A percentile compares a stretch with the other conserved stretches of the same genome.
phyloP scores from a whole-genome alignment of 2,888 invertebrate genomes.

The Peribatodes rhomboidaria region DNA sequence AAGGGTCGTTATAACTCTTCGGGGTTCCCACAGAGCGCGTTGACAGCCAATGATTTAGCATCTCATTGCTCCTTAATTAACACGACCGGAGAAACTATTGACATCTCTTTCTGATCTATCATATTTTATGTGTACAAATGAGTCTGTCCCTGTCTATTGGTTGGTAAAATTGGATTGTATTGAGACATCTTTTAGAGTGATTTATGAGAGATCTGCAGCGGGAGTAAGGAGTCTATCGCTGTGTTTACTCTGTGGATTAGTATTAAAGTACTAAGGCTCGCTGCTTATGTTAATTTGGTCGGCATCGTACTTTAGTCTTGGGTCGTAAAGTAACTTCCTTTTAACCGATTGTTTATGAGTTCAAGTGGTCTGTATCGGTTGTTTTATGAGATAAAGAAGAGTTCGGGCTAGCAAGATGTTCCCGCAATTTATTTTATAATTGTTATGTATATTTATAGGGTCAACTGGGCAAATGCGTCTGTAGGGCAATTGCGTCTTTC shows the following conservation, averaged over 20 bases:
- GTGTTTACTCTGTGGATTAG: slow-evolving; percentile 85
- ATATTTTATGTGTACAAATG: slow-evolving; percentile 49
- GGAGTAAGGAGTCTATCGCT: slow-evolving; percentile 82
- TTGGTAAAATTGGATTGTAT: slow-evolving; percentile 70
- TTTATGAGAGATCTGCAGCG: slow-evolving; percentile 73
- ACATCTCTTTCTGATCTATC: slow-evolving; percentile 67
- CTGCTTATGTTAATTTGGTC: slow-evolving; percentile 72
- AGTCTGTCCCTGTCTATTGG: slow-evolving; percentile 59
- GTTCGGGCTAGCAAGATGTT: too few species aligned
- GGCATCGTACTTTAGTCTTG: slow-evolving; percentile 65
- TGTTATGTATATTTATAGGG: too few species aligned
- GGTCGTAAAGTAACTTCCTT: slow-evolving; percentile 39
- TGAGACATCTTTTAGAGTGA: slow-evolving; percentile 80
- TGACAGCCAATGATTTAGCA: slow-evolving; percentile 84
- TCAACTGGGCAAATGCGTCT: too few species aligned
- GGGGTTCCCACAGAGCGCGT: slow-evolving; percentile 84
- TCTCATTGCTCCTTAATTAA: slow-evolving; percentile 81
- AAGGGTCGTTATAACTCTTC: slow-evolving; percentile 83
- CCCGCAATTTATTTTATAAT: too few species aligned
- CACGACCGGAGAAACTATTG: slow-evolving; percentile 65
- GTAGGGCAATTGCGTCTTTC: too few species aligned
- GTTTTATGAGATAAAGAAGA: not conserved
- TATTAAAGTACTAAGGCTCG: slow-evolving; percentile 62
- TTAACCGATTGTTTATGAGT: slow-evolving; percentile 31
- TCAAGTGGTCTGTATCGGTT: slow-evolving; percentile 6